Percentiles rank a stretch among this genome's conserved stretches.
Conservation (phyloP, 1,140 invertebrate species). For the Eumeta japonica region DNA sequence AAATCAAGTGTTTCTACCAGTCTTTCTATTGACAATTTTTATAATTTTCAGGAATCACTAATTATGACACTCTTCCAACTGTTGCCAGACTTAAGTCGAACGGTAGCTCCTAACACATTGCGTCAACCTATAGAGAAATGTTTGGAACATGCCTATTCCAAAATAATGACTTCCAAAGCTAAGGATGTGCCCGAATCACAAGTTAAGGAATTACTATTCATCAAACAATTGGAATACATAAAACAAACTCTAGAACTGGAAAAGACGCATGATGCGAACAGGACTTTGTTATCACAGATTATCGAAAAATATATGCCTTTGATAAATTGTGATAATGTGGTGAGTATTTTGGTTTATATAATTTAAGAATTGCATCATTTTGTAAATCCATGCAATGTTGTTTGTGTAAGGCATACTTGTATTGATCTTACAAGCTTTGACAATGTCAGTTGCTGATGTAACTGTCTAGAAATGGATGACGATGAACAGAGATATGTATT, state of each 20-base stretch:
- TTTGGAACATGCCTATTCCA: conserved; percentile 19
- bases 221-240: conserved; percentile 25
- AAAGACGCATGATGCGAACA: conserved; percentile 57
- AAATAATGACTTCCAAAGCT: background rate
- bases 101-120: conserved; percentile 31
- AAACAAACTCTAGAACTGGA: conserved; percentile 45
- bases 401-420: too few relatives aligned
- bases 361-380: too few relatives aligned
- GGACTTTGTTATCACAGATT: conserved; percentile 48
- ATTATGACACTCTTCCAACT: conserved; percentile 31
- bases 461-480: too few relatives aligned
- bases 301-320: conserved; percentile 51
- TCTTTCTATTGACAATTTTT: too few relatives aligned
- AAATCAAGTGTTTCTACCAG: too few relatives aligned
- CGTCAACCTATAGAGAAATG: conserved; percentile 24
- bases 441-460: too few relatives aligned
- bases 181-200: conserved; percentile 9
- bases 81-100: conserved; percentile 33
- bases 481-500: too few relatives aligned
- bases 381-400: too few relatives aligned
- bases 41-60: conserved; percentile 38
- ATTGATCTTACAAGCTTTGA: too few relatives aligned
- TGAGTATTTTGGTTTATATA: conserved; percentile 16
- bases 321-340: conserved; percentile 47
- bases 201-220: conserved; percentile 20